These are phyloP conservation scores for Apamea monoglypha DNA, from an alignment of 2,888 invertebrate genomes.

Conservation along the genomic window DNA sequence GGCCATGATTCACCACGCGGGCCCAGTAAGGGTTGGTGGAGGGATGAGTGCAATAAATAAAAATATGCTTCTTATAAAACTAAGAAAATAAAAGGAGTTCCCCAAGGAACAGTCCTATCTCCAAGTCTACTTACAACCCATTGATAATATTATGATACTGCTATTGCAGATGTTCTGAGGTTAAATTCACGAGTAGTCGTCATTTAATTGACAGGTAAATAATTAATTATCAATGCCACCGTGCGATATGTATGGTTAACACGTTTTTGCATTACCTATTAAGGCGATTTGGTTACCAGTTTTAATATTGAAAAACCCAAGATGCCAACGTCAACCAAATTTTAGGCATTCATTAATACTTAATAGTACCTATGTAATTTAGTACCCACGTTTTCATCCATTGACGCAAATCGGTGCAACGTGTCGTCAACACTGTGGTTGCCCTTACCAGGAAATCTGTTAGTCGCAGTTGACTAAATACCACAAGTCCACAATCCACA, in stretches of 20 bases:
- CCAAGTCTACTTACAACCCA: background rate
- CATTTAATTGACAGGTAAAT: background rate
- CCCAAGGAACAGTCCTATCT: background rate
- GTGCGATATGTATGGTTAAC: background rate
- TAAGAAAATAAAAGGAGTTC: background rate
- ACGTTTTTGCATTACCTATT: background rate
- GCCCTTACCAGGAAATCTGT: slow-evolving; percentile 31
- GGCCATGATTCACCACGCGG: too few relatives aligned
- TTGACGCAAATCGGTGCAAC: slow-evolving; percentile 39
- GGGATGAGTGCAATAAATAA: too few relatives aligned
- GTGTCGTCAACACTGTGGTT: slow-evolving; percentile 44
- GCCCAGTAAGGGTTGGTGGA: too few relatives aligned
- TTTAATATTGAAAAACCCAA: background rate
- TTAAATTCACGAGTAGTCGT: background rate
- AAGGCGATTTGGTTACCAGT: background rate
- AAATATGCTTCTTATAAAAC: background rate
- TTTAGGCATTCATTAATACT: background rate
- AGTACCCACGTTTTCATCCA: background rate
- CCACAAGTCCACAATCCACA: slow-evolving; percentile 25
- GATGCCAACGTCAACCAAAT: background rate
- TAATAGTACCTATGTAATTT: background rate
- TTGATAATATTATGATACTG: background rate
- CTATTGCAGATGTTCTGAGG: background rate
- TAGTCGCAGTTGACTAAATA: slow-evolving; percentile 14
- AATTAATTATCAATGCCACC: background rate